A percentile compares a stretch with the other conserved stretches of the same genome.
Evolutionary conservation across 92 coral and sea anemone species (phyloP).

Genomic region (Porites divaricata): DNA sequence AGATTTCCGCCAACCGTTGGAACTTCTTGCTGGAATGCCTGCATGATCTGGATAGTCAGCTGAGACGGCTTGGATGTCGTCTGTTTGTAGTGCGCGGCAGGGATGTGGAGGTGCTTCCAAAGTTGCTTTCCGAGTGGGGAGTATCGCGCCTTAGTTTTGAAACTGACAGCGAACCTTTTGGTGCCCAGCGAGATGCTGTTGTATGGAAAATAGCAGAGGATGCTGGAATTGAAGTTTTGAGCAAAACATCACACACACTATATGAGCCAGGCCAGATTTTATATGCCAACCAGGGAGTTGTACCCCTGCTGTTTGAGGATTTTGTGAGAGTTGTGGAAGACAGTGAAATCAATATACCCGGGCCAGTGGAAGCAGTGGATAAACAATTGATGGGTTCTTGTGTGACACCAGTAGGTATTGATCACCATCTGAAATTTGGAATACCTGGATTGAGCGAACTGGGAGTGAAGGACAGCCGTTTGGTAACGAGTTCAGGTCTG

Average conservation of each 20-base stretch:
- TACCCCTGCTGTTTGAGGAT: slow-evolving; percentile 63
- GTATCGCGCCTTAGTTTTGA: slow-evolving; percentile 73
- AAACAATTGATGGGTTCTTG: slow-evolving; percentile 36
- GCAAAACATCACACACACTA: slow-evolving; percentile 73
- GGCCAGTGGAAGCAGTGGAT: slow-evolving; percentile 43
- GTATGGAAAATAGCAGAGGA: slow-evolving; percentile 62
- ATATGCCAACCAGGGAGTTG: slow-evolving; percentile 45
- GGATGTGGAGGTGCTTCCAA: slow-evolving; percentile 58
- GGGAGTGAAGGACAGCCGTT: slow-evolving; percentile 47
- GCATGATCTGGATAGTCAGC: slow-evolving; percentile 65
- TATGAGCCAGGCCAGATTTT: slow-evolving; percentile 66
- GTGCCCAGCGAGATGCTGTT: slow-evolving; percentile 68
- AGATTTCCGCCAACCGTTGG: slow-evolving; percentile 78
- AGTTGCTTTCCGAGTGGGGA: slow-evolving; percentile 68
- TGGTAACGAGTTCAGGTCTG: slow-evolving; percentile 16
- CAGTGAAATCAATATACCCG: slow-evolving; percentile 31
- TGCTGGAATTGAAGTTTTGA: slow-evolving; percentile 62
- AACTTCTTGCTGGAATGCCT: slow-evolving; percentile 71
- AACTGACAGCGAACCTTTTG: slow-evolving; percentile 76
- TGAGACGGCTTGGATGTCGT: slow-evolving; percentile 65
- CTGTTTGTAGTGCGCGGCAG: slow-evolving; percentile 79
- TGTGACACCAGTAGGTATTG: slow-evolving; percentile 26
- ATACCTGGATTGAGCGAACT: slow-evolving; percentile 61
- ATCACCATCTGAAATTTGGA: slow-evolving; percentile 21
- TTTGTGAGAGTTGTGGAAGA: slow-evolving; percentile 56